Conservation (phyloP, 2,888 invertebrate genomes). For the Eustalomyia histrio region DNA sequence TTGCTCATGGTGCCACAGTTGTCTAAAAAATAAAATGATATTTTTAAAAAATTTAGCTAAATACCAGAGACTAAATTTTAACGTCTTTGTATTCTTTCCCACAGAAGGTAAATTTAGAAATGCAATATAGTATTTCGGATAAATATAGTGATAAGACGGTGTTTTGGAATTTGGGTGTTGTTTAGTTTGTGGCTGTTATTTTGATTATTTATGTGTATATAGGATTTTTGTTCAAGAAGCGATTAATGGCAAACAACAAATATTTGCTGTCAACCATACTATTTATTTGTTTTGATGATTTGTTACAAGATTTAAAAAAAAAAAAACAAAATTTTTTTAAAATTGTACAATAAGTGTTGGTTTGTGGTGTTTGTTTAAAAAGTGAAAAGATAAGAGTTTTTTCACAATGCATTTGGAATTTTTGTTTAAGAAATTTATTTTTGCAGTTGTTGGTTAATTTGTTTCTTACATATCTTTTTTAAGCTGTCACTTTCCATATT, state of each 20-base stretch:
- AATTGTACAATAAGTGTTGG: conserved; percentile 27
- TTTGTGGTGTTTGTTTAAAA: not conserved
- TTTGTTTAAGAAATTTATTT: conserved; percentile 27
- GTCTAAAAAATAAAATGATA: conserved; percentile 75
- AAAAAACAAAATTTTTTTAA: conserved; percentile 6
- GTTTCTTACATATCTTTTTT: not conserved
- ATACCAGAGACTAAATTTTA: not conserved
- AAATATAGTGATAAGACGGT: conserved; percentile 23
- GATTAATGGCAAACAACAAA: conserved; percentile 37
- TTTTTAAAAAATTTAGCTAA: conserved; percentile 30
- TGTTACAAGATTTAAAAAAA: conserved; percentile 33
- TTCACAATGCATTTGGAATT: conserved; percentile 26
- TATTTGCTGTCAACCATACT: conserved; percentile 9
- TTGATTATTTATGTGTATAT: conserved; percentile 66
- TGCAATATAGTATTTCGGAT: not conserved
- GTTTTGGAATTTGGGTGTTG: conserved; percentile 64
- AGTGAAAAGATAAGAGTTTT: conserved; percentile 42
- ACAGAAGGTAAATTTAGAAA: conserved; percentile 47
- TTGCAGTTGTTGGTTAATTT: conserved; percentile 43
- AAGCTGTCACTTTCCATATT: not conserved
- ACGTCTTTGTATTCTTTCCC: not conserved
- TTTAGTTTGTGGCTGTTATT: conserved; percentile 67
- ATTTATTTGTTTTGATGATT: conserved; percentile 46
- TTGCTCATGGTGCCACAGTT: conserved; percentile 78
- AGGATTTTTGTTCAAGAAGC: conserved; percentile 69